A percentile compares a stretch with the other conserved stretches of the same genome.
These are phyloP conservation scores for Megaleporinus macrocephalus DNA, from an alignment of 2,113 vertebrate genomes.

Conservation along the genomic window DNA sequence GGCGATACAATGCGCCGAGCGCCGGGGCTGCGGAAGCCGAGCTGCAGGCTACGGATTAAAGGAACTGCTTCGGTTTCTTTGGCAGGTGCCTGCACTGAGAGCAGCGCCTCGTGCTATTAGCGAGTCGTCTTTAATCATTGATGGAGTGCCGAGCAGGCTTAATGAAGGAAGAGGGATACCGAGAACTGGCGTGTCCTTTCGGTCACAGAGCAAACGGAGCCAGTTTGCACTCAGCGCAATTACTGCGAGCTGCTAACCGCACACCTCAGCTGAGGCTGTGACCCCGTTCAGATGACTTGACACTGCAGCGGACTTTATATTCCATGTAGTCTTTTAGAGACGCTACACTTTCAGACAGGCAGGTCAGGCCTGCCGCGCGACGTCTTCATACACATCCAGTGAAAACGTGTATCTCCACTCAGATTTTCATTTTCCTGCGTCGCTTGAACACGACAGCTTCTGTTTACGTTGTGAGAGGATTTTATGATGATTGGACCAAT, in stretches of 20 bases:
- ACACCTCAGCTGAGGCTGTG: background rate
- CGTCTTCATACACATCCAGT: too few relatives aligned
- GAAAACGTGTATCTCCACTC: too few relatives aligned
- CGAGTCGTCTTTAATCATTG: constrained; percentile 35
- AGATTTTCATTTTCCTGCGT: too few relatives aligned
- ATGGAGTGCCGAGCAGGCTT: constrained; percentile 26
- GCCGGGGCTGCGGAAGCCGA: background rate
- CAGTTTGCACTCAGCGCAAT: constrained; percentile 27
- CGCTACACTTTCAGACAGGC: background rate
- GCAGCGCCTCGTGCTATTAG: background rate
- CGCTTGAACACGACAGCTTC: too few relatives aligned
- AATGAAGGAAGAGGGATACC: constrained; percentile 31
- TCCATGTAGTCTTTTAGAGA: constrained; percentile 9
- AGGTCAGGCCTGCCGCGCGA: background rate
- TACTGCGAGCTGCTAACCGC: constrained; percentile 49
- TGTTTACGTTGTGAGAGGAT: too few relatives aligned
- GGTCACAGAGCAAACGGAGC: constrained; percentile 8
- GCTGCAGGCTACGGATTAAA: background rate
- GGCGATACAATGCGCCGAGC: background rate
- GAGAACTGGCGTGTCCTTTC: constrained; percentile 44
- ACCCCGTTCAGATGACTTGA: constrained; percentile 3
- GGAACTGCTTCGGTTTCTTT: background rate
- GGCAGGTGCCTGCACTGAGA: background rate
- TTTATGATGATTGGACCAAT: too few relatives aligned
- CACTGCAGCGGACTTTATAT: too few relatives aligned